These are phyloP conservation scores for Cancer borealis DNA, from an alignment of 2,888 invertebrate species.

Conservation along the genomic window DNA sequence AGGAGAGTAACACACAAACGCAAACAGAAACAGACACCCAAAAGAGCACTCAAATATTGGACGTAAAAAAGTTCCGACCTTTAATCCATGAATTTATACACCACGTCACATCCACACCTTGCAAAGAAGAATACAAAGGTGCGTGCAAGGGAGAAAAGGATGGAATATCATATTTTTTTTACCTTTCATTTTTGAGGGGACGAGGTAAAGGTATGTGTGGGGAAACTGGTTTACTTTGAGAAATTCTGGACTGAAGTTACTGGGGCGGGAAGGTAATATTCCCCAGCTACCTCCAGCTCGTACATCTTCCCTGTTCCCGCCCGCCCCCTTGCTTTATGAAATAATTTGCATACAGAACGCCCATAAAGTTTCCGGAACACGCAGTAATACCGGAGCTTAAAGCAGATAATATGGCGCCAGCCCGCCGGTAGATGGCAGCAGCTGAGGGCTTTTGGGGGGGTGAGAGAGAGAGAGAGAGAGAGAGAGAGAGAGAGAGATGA, in stretches of 20 bases:
- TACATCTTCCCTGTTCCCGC: conserved; percentile 67
- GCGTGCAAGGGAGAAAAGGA: conserved; percentile 54
- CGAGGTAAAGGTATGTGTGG: conserved; percentile 14
- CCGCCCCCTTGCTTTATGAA: conserved; percentile 72
- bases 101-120: not conserved
- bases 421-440: conserved; percentile 69
- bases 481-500: conserved; percentile 47
- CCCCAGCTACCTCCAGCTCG: conserved; percentile 57
- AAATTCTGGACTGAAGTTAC: conserved; percentile 47
- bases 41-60: not conserved
- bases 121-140: conserved; percentile 8
- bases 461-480: conserved; percentile 45
- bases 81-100: not conserved
- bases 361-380: conserved; percentile 72
- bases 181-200: not conserved
- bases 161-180: not conserved
- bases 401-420: conserved; percentile 70
- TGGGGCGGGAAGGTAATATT: conserved; percentile 57
- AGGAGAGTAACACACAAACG: not conserved
- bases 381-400: conserved; percentile 72
- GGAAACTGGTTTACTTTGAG: conserved; percentile 61
- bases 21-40: not conserved
- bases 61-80: not conserved
- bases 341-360: conserved; percentile 71
- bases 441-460: conserved; percentile 20